Evolutionary conservation across 2,113 vertebrate genomes (phyloP).

Genomic region (Dipodomys merriami): DNA sequence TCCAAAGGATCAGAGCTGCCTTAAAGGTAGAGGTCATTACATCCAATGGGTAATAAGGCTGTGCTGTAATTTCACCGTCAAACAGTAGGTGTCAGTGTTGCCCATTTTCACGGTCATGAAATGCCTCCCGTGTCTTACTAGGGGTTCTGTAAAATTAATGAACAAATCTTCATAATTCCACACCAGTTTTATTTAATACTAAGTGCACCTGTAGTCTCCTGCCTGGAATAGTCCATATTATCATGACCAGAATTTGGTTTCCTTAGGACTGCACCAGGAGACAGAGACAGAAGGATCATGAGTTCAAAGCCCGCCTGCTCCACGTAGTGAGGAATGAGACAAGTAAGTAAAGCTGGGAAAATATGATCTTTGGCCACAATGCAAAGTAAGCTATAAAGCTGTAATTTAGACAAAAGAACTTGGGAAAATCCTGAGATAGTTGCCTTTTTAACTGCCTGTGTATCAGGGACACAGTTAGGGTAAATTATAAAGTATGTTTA

Average conservation of each 20-base stretch:
- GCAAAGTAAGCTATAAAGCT: neutral
- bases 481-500: constrained; percentile 6
- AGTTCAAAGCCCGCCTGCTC: neutral
- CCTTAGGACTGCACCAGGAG: neutral
- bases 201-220: neutral
- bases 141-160: neutral
- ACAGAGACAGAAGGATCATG: neutral
- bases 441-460: neutral
- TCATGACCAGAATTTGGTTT: neutral
- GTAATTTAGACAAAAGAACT: neutral
- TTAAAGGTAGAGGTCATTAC: neutral
- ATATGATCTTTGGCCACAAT: neutral
- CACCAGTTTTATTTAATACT: neutral
- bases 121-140: neutral
- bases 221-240: neutral
- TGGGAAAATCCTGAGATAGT: neutral
- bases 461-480: neutral
- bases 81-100: neutral
- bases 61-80: neutral
- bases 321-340: neutral
- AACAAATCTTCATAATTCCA: neutral
- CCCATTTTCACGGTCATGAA: no score
- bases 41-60: neutral
- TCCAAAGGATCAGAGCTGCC: neutral
- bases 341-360: neutral